Percentiles rank a stretch among this genome's conserved stretches.
phyloP scores from a whole-genome alignment of 1,140 invertebrate genomes.

The Drosophila nebulosa region DNA sequence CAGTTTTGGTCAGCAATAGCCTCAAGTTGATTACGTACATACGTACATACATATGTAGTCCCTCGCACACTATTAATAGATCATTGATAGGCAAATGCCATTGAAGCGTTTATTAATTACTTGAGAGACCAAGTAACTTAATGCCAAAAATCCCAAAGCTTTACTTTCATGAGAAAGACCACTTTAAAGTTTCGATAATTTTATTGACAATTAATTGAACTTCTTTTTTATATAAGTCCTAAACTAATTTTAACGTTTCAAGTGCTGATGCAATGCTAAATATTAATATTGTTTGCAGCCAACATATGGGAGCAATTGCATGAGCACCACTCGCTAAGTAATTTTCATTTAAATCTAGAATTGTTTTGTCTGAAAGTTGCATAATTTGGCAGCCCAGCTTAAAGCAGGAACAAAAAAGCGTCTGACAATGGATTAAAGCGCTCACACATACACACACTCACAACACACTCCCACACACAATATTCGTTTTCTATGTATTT shows the following conservation, averaged over 20 bases:
- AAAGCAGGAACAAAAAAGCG: constrained; percentile 15
- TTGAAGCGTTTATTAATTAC: background rate
- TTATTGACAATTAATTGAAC: too few relatives aligned
- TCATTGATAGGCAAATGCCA: background rate
- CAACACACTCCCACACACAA: background rate
- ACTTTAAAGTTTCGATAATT: too few relatives aligned
- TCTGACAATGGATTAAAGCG: constrained; percentile 26
- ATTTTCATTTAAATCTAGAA: constrained; percentile 27
- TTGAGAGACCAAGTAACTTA: too few relatives aligned
- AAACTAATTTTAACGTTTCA: too few relatives aligned
- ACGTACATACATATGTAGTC: too few relatives aligned
- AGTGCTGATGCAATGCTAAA: too few relatives aligned
- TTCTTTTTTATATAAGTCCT: too few relatives aligned
- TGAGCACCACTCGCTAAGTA: background rate
- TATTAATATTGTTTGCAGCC: background rate
- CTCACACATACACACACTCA: background rate
- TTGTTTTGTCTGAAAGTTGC: constrained; percentile 29
- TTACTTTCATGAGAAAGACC: too few relatives aligned
- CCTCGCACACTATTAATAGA: background rate
- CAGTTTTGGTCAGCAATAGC: background rate
- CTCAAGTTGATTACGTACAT: background rate
- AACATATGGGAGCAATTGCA: constrained; percentile 6
- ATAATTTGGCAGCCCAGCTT: constrained; percentile 34
- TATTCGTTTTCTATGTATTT: constrained; percentile 3
- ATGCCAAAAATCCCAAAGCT: too few relatives aligned